Conservation (phyloP, 2,888 invertebrate species). For the Pandemis cinnamomeana region DNA sequence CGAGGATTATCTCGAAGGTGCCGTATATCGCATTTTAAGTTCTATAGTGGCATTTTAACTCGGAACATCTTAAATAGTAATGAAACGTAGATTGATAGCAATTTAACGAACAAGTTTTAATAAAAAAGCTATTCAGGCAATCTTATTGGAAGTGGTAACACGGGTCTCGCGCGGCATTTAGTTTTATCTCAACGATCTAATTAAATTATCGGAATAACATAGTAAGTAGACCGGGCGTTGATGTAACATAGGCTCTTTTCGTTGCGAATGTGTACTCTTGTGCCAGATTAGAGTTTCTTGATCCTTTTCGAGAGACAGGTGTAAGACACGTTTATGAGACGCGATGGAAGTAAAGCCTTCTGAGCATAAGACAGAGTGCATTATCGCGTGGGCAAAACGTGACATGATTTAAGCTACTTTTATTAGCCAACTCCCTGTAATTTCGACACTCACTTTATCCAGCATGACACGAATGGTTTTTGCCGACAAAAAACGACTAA, state of each 20-base stretch:
- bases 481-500: constrained; percentile 51
- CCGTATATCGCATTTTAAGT: constrained; percentile 18
- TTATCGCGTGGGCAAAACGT: constrained; percentile 51
- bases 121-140: constrained; percentile 32
- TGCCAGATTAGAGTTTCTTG: constrained; percentile 75
- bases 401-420: constrained; percentile 63
- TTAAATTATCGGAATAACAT: constrained; percentile 68
- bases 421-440: constrained; percentile 62
- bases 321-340: constrained; percentile 56
- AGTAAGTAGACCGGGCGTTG: constrained; percentile 59
- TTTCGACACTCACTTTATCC: constrained; percentile 63
- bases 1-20: not conserved
- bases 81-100: constrained; percentile 24
- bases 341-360: constrained; percentile 55
- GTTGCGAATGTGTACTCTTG: constrained; percentile 57
- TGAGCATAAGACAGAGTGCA: constrained; percentile 54
- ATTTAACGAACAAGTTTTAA: constrained; percentile 30
- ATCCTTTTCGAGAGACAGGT: constrained; percentile 74
- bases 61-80: constrained; percentile 14
- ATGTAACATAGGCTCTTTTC: constrained; percentile 63
- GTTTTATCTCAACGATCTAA: constrained; percentile 71
- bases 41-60: constrained; percentile 7
- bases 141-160: constrained; percentile 38
- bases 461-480: constrained; percentile 50
- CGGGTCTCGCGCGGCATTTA: constrained; percentile 72